These are phyloP conservation scores for Cassiopea andromeda DNA, from an alignment of 30 jellyfish, hydroid and myxozoan genomes.

Conservation along the genomic window DNA sequence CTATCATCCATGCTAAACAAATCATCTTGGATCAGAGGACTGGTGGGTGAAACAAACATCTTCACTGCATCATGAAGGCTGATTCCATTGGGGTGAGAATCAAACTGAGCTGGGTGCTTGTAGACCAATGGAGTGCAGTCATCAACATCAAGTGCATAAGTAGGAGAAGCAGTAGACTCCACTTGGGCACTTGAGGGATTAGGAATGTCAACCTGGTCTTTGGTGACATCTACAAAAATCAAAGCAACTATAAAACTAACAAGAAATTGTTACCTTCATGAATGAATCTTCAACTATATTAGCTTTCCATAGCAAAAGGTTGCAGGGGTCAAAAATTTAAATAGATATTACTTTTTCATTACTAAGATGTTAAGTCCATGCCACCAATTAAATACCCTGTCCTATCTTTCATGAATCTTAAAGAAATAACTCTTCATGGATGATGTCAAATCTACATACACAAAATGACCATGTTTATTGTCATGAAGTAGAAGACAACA, in stretches of 20 bases:
- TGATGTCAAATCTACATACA: too few species aligned
- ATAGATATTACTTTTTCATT: too few species aligned
- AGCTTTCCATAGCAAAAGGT: too few species aligned
- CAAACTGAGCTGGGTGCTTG: background rate
- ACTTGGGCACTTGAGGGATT: background rate
- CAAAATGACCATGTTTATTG: too few species aligned
- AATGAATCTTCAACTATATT: too few species aligned
- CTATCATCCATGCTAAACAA: background rate
- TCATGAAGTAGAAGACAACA: too few species aligned
- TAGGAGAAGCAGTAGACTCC: background rate
- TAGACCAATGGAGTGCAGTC: slow-evolving; percentile 12
- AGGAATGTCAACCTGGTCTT: background rate
- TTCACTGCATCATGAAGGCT: slow-evolving; percentile 37
- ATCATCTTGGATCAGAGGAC: slow-evolving; percentile 14
- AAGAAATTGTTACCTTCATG: too few species aligned
- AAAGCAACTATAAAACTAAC: background rate
- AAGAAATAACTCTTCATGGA: too few species aligned
- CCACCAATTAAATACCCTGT: too few species aligned
- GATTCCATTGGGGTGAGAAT: background rate
- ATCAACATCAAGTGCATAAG: background rate
- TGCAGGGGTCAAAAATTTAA: background rate
- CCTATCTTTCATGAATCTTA: too few species aligned
- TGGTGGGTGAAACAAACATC: background rate
- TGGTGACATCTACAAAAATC: background rate
- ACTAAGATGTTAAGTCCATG: too few species aligned